These are phyloP conservation scores for Scomber colias DNA, from an alignment of 2,113 vertebrate genomes.

Conservation along the genomic window DNA sequence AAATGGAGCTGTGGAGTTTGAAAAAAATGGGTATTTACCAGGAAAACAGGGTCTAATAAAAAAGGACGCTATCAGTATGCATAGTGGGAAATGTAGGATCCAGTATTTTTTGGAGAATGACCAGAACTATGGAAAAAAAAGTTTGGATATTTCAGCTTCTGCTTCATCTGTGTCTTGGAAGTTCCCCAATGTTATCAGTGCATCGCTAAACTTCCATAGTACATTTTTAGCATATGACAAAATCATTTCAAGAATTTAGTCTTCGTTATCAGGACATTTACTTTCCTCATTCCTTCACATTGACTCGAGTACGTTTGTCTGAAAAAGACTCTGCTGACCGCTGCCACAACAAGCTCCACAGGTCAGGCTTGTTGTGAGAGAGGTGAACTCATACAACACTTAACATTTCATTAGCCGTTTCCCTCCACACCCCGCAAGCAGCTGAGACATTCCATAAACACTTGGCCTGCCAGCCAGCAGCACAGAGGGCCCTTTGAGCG, in stretches of 20 bases:
- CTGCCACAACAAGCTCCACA: constrained; percentile 36
- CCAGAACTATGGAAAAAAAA: neutral
- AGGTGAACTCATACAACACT: constrained; percentile 73
- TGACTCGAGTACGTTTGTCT: constrained; percentile 7
- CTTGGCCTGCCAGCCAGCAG: constrained; percentile 75
- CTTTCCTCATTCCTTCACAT: neutral
- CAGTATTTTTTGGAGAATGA: neutral
- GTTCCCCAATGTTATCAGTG: too few relatives aligned
- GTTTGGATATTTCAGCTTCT: neutral
- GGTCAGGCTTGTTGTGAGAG: constrained; percentile 67
- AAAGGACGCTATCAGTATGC: neutral
- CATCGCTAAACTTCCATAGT: too few relatives aligned
- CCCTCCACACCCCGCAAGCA: constrained; percentile 72
- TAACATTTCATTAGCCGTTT: constrained; percentile 74
- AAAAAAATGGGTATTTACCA: neutral
- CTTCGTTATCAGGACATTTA: neutral
- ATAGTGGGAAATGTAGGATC: neutral
- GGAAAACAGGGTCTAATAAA: neutral
- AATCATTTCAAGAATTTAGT: neutral
- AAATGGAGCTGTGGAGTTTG: neutral
- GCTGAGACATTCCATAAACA: constrained; percentile 85
- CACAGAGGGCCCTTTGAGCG: constrained; percentile 80
- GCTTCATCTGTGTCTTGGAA: too few relatives aligned
- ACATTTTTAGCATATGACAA: neutral
- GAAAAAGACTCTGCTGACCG: constrained; percentile 49